These are phyloP conservation scores for Macrocentrus cingulum DNA, from an alignment of 1,140 invertebrate species.

Conservation along the genomic window DNA sequence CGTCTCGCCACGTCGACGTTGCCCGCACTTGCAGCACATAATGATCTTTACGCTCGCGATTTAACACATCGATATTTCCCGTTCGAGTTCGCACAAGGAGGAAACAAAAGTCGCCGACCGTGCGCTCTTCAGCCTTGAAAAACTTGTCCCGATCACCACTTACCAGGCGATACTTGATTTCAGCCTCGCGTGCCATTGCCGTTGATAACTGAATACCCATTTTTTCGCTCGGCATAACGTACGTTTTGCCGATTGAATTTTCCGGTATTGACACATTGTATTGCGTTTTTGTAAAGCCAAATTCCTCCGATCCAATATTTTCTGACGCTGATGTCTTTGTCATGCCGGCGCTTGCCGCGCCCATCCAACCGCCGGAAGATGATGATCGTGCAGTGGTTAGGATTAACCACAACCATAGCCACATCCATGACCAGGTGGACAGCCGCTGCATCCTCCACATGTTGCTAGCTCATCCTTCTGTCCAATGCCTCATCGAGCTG, in stretches of 20 bases:
- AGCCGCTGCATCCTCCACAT: slow-evolving; percentile 52
- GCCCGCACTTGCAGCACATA: slow-evolving; percentile 83
- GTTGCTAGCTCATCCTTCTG: slow-evolving; percentile 55
- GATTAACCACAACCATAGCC: slow-evolving; percentile 48
- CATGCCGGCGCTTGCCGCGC: slow-evolving; percentile 1
- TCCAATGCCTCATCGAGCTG: slow-evolving; percentile 11
- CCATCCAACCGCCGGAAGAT: slow-evolving; percentile 34
- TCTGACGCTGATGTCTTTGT: slow-evolving; percentile 12
- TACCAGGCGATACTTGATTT: slow-evolving; percentile 80
- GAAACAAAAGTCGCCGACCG: slow-evolving; percentile 93
- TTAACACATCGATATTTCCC: slow-evolving; percentile 80
- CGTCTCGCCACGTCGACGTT: slow-evolving; percentile 64
- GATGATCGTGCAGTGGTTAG: slow-evolving; percentile 44
- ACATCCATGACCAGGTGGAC: slow-evolving; percentile 52
- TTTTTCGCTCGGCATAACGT: slow-evolving; percentile 65
- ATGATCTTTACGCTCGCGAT: slow-evolving; percentile 84
- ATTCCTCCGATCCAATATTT: slow-evolving; percentile 39
- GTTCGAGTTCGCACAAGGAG: slow-evolving; percentile 83
- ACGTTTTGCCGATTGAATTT: slow-evolving; percentile 86
- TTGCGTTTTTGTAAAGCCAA: slow-evolving; percentile 70
- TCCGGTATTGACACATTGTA: slow-evolving; percentile 93
- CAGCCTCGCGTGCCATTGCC: slow-evolving; percentile 56
- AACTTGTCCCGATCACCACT: slow-evolving; percentile 84
- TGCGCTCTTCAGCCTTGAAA: slow-evolving; percentile 86
- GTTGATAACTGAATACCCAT: slow-evolving; percentile 68